phyloP scores from a whole-genome alignment of 2,888 invertebrate genomes.

The Caenorhabditis sulstoni region DNA sequence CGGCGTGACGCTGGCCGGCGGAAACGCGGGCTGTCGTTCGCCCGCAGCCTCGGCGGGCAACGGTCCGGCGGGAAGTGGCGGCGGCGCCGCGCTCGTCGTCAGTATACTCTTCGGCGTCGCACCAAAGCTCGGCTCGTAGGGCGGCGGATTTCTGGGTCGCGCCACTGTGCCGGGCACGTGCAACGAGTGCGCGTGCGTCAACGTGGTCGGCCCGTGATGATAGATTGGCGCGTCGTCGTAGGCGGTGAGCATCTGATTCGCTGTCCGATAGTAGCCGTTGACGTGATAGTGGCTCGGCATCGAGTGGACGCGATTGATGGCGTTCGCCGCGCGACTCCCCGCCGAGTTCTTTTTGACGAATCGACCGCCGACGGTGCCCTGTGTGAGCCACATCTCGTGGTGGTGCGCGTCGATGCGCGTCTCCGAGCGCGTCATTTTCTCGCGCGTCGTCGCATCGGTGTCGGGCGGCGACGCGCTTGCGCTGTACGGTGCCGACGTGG shows the following conservation, averaged over 20 bases:
- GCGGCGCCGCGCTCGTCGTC: conserved; percentile 20
- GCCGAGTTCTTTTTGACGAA: conserved; percentile 68
- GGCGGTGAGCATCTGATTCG: conserved; percentile 37
- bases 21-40: conserved; percentile 64
- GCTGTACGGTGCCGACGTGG: conserved; percentile 25
- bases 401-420: conserved; percentile 49
- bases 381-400: conserved; percentile 50
- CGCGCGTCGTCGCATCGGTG: conserved; percentile 7
- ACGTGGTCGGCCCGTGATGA: conserved; percentile 24
- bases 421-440: conserved; percentile 52
- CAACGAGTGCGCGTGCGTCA: conserved; percentile 61
- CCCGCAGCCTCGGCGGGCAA: conserved; percentile 65
- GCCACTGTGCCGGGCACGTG: conserved; percentile 45
- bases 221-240: conserved; percentile 30
- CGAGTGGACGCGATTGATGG: conserved; percentile 72
- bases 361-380: conserved; percentile 46
- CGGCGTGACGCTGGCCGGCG: conserved; percentile 66
- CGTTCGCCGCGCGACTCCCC: conserved; percentile 56
- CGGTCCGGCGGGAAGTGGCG: conserved; percentile 57
- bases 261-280: conserved; percentile 54
- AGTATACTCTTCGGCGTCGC: conserved; percentile 1
- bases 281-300: conserved; percentile 72
- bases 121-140: conserved; percentile 63
- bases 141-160: conserved; percentile 63
- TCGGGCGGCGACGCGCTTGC: conserved; percentile 33